These are phyloP conservation scores for Ophion ellenae DNA, from an alignment of 2,888 invertebrate species.

Conservation along the genomic window DNA sequence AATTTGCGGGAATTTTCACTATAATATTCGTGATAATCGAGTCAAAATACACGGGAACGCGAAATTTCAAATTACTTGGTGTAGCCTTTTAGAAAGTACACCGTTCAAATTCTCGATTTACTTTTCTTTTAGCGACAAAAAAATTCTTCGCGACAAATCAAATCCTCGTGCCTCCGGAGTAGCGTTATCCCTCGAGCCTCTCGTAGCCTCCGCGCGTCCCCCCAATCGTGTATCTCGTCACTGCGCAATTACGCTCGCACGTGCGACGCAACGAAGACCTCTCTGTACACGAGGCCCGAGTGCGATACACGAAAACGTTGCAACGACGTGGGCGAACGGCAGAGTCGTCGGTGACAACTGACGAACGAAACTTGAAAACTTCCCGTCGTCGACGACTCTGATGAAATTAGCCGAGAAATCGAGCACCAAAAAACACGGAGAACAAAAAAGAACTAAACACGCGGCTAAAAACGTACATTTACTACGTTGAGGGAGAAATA, in stretches of 20 bases:
- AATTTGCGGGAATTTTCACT: no score
- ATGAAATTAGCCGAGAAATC: constrained; percentile 4
- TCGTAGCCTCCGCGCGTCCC: neutral
- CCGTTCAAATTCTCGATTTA: neutral
- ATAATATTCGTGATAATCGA: no score
- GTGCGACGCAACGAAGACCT: neutral
- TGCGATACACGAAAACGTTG: constrained; percentile 36
- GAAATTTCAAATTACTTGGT: no score
- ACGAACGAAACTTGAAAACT: constrained; percentile 17
- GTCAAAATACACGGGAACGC: no score
- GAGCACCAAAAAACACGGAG: constrained; percentile 3
- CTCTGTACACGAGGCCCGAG: constrained; percentile 28
- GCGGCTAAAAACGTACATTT: constrained; percentile 56
- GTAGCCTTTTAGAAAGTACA: no score
- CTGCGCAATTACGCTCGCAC: constrained; percentile 13
- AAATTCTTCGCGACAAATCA: no score
- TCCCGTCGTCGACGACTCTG: constrained; percentile 32
- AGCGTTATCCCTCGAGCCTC: neutral
- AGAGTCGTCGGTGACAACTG: neutral
- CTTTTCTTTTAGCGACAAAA: neutral
- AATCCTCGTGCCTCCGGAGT: neutral
- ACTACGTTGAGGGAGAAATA: constrained; percentile 10
- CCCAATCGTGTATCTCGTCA: constrained; percentile 20
- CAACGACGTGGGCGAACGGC: neutral
- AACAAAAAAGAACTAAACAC: constrained; percentile 8